These are phyloP conservation scores for Clivina fossor DNA, from an alignment of 2,888 invertebrate species.

Conservation along the genomic window DNA sequence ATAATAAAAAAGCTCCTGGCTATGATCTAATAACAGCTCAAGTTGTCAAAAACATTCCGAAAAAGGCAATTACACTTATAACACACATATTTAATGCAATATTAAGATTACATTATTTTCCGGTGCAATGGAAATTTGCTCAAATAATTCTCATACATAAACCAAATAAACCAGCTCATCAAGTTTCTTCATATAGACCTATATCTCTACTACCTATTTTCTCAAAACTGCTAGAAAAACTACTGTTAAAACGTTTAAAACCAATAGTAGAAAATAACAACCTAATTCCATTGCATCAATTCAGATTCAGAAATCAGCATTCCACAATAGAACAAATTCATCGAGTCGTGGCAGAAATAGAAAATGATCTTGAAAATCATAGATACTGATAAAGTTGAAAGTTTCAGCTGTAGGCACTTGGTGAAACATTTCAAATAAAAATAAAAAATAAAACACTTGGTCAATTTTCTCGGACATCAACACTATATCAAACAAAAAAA, in stretches of 20 bases:
- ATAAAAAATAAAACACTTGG: no score
- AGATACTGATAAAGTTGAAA: no score
- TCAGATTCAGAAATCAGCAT: slow-evolving; percentile 37
- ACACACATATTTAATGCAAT: slow-evolving; percentile 41
- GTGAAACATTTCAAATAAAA: no score
- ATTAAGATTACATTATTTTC: slow-evolving; percentile 39
- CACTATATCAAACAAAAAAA: no score
- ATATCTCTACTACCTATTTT: slow-evolving; percentile 40
- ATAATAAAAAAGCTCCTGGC: slow-evolving; percentile 39
- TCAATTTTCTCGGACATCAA: no score
- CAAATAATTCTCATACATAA: slow-evolving; percentile 35
- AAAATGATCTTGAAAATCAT: slow-evolving; percentile 29
- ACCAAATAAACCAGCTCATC: slow-evolving; percentile 38
- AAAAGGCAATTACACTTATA: slow-evolving; percentile 38
- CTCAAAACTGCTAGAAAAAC: slow-evolving; percentile 40
- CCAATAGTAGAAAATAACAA: slow-evolving; percentile 31
- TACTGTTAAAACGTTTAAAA: slow-evolving; percentile 36
- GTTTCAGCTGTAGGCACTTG: no score
- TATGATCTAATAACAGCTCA: slow-evolving; percentile 41
- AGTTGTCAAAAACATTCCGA: slow-evolving; percentile 40
- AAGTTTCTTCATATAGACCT: slow-evolving; percentile 39
- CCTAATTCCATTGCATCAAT: slow-evolving; percentile 39
- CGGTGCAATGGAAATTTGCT: slow-evolving; percentile 41
- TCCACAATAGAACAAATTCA: slow-evolving; percentile 40
- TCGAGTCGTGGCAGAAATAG: slow-evolving; percentile 29